These are phyloP conservation scores for Ailuropoda melanoleuca DNA, from an alignment of 2,113 vertebrate genomes.

Conservation along the genomic window DNA sequence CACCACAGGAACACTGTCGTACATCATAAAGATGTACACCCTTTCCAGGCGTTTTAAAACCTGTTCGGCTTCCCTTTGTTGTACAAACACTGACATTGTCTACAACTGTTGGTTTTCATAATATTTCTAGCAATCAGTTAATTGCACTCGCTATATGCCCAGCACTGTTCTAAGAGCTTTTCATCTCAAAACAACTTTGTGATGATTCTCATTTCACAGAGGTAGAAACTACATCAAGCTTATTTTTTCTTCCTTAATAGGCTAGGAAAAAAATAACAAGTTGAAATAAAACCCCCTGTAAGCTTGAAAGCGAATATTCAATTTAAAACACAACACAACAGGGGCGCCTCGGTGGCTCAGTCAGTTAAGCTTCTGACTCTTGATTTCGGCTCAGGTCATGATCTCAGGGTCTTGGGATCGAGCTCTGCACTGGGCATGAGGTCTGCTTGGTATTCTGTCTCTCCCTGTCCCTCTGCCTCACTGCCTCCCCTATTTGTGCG, in stretches of 20 bases:
- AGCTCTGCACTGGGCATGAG: neutral
- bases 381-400: neutral
- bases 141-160: neutral
- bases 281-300: neutral
- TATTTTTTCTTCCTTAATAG: neutral
- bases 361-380: neutral
- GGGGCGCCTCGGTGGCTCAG: neutral
- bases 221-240: neutral
- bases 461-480: neutral
- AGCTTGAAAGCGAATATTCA: neutral
- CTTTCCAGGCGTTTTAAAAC: slow-evolving; percentile 1
- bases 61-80: slow-evolving; percentile 18
- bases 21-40: slow-evolving; percentile 45
- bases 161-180: neutral
- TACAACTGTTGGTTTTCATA: slow-evolving; percentile 43
- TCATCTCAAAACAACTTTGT: neutral
- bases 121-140: neutral
- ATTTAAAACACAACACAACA: neutral
- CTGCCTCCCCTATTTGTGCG: neutral
- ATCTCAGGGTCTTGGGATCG: neutral
- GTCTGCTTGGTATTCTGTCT: neutral
- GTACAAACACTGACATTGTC: slow-evolving; percentile 1
- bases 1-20: slow-evolving; percentile 5
- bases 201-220: slow-evolving; percentile 21
- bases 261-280: neutral